These are phyloP conservation scores for Entomyzon cyanotis DNA, from an alignment of 2,113 vertebrate genomes.

Conservation along the genomic window DNA sequence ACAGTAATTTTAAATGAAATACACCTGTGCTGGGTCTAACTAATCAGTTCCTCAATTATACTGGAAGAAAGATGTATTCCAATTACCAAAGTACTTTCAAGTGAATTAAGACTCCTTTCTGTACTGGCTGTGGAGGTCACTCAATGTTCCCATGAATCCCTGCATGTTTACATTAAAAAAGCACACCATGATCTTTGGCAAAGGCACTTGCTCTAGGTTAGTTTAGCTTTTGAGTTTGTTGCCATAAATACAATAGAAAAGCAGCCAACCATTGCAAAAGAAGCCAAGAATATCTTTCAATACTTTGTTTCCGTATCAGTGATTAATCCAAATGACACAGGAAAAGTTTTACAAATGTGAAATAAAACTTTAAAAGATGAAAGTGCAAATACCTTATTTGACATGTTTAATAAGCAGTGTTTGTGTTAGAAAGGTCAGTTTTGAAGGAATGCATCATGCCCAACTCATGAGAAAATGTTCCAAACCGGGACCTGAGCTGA, in stretches of 20 bases:
- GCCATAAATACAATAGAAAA: slow-evolving; percentile 63
- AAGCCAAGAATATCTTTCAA: slow-evolving; percentile 41
- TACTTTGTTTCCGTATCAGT: not conserved
- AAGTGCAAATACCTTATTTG: not conserved
- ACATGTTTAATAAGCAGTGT: not conserved
- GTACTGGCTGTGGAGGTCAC: slow-evolving; percentile 75
- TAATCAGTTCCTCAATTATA: slow-evolving; percentile 59
- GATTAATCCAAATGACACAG: not conserved
- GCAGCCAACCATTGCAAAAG: slow-evolving; percentile 15
- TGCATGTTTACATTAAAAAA: slow-evolving; percentile 78
- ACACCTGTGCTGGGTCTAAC: slow-evolving; percentile 11
- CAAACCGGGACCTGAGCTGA: not conserved
- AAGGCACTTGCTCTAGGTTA: slow-evolving; percentile 36
- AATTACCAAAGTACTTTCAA: slow-evolving; percentile 62
- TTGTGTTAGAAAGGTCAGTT: not conserved
- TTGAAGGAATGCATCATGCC: not conserved
- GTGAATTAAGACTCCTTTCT: slow-evolving; percentile 70
- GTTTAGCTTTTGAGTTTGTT: slow-evolving; percentile 37
- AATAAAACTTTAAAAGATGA: not conserved
- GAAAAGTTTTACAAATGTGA: not conserved
- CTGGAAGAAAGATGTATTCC: slow-evolving; percentile 64
- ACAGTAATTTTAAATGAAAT: slow-evolving; percentile 56
- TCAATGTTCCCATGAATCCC: slow-evolving; percentile 71
- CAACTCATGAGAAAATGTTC: not conserved
- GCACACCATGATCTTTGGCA: slow-evolving; percentile 82